phyloP scores from a whole-genome alignment of 2,113 vertebrate genomes.

The Emydocephalus ijimae region DNA sequence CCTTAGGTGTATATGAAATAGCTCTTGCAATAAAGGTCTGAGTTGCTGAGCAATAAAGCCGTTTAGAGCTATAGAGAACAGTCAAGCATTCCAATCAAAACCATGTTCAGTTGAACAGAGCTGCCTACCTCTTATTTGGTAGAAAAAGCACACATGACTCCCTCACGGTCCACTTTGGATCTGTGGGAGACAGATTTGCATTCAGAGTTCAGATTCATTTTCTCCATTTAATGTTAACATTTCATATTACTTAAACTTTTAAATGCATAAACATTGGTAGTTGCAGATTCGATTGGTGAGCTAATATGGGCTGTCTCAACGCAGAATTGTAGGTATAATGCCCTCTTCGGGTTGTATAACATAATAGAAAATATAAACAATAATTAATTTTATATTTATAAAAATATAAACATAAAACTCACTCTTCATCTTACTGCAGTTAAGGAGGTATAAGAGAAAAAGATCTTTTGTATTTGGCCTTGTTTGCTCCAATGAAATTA shows the following conservation, averaged over 20 bases:
- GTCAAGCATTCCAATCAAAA: background rate
- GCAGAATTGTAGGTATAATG: background rate
- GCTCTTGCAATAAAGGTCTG: background rate
- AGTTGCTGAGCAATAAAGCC: background rate
- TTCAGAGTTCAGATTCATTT: background rate
- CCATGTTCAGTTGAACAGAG: background rate
- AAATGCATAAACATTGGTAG: background rate
- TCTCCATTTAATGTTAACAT: background rate
- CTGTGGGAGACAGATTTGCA: background rate
- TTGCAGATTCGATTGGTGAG: background rate
- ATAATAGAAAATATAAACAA: background rate
- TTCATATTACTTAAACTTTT: background rate
- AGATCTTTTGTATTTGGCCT: background rate
- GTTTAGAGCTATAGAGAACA: background rate
- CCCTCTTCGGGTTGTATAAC: background rate
- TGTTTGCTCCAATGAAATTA: background rate
- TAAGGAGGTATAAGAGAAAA: background rate
- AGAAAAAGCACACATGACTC: background rate
- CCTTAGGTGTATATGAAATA: background rate
- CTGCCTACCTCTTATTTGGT: background rate
- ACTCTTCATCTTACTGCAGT: background rate
- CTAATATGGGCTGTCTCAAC: background rate
- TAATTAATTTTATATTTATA: background rate
- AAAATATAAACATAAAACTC: background rate
- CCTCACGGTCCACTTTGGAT: background rate